A percentile compares a stretch with the other conserved stretches of the same genome.
Conservation (phyloP, 2,888 invertebrate species). For the Alsophila aescularia region DNA sequence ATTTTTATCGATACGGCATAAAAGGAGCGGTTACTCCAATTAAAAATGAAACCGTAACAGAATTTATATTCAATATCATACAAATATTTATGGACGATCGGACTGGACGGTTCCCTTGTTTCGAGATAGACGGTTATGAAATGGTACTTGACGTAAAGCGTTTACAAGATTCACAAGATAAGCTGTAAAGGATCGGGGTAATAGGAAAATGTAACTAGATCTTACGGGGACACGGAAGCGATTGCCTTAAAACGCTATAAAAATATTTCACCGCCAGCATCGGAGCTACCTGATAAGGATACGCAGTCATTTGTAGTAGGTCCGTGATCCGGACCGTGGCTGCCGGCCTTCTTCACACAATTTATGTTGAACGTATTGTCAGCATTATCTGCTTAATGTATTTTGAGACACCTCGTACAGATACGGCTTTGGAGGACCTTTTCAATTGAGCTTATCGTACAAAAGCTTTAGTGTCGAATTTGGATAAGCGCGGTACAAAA, state of each 20-base stretch:
- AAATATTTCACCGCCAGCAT: conserved; percentile 76
- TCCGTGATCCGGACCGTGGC: conserved; percentile 59
- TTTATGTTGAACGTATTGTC: conserved; percentile 68
- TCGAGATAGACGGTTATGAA: conserved; percentile 49
- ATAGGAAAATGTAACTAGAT: conserved; percentile 72
- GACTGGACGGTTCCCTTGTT: conserved; percentile 33
- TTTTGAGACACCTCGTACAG: conserved; percentile 63
- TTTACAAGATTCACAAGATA: conserved; percentile 35
- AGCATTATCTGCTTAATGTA: conserved; percentile 61
- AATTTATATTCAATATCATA: conserved; percentile 59
- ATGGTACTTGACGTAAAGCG: conserved; percentile 55
- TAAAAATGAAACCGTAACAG: conserved; percentile 63
- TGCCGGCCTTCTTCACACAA: conserved; percentile 52
- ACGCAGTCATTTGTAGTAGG: conserved; percentile 77
- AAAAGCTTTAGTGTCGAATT: conserved; percentile 33
- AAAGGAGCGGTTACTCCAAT: conserved; percentile 57
- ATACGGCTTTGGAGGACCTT: conserved; percentile 43
- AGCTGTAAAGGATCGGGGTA: conserved; percentile 57
- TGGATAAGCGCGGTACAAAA: conserved; percentile 41
- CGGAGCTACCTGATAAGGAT: conserved; percentile 79
- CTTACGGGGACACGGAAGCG: conserved; percentile 71
- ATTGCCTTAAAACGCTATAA: conserved; percentile 70
- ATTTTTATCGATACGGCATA: conserved; percentile 56
- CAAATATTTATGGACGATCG: conserved; percentile 58
- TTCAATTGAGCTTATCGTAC: conserved; percentile 17